Evolutionary conservation across 1,140 invertebrate species (phyloP), one percentile per base, ranked within the genome.

Genomic region (Psilanteris sp.): DNA sequence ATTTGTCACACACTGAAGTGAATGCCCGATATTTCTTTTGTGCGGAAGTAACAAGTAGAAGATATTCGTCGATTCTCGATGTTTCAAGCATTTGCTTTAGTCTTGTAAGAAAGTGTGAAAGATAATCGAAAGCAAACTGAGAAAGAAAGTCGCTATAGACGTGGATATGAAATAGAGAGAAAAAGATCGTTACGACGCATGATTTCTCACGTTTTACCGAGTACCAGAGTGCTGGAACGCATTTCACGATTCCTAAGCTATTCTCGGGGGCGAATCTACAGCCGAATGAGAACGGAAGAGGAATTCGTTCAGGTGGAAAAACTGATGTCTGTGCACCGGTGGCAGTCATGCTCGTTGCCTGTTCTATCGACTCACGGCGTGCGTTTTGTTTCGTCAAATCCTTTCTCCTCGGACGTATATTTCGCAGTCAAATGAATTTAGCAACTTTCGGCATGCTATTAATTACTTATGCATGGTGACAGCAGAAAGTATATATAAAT

Each of bases 81-180:
- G 10, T 29, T 36, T 37, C 13, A 52, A 59, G 52, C 43, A 73
- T 73, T 41, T 52, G 7, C 44, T 73, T 64, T 66, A 73, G 66
- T 73, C 26, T 74, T 61, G 44, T 29, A 54, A 43, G 3, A 37
- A 52, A 72, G 50, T 50, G 59, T 24, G 50, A 41, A 52, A 74
- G 61, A 55, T 68, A 74, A 67, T 74, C 39, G 31, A 74, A 74
- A 74, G 71, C 46, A 62, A 62, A 74, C 44, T 29, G 59, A 39
- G 29, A 54, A 74, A 67, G 44, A 74, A 66, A 54, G 24, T 27
- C 9, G 20, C 44, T 29, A 74, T 34, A 54, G 48, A 29, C 13
- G 27, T 37, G 36, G 57, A 66, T 64, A 70, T 76, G 57, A 68
- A 68, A 55, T 62, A 67, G 22, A 39, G 46, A 43, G 61, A 46